Conservation (phyloP, 2,797 vertebrate species). For the Dipus sagitta region DNA sequence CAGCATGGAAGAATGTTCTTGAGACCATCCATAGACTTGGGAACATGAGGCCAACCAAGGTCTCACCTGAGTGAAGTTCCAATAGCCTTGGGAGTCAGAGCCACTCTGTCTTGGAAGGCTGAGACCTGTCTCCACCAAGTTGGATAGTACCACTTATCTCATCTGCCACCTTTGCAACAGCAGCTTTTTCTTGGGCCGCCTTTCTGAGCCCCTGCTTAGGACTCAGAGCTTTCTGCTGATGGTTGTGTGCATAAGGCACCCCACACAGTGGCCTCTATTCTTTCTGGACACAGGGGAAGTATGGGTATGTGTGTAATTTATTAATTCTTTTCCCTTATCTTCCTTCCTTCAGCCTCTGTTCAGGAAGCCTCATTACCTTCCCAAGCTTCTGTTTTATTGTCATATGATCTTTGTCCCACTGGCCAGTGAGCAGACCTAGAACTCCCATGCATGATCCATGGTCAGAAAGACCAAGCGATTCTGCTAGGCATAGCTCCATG, state of each 20-base stretch:
- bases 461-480: too few species aligned
- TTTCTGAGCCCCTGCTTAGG: background rate
- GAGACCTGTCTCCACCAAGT: background rate
- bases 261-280: background rate
- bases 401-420: background rate
- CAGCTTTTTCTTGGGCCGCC: background rate
- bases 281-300: background rate
- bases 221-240: background rate
- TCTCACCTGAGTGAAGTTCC: background rate
- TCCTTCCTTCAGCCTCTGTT: background rate
- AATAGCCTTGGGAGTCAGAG: slow-evolving; percentile 44
- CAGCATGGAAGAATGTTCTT: background rate
- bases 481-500: background rate
- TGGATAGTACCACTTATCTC: background rate
- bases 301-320: too few species aligned
- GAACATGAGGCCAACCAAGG: background rate
- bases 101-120: background rate
- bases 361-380: background rate
- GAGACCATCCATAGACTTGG: background rate
- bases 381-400: background rate
- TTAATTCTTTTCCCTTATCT: background rate
- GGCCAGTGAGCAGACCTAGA: background rate
- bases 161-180: slow-evolving; percentile 24
- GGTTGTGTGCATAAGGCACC: background rate
- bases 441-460: fast-evolving